Evolutionary conservation across 1,140 invertebrate genomes (phyloP), one percentile per base, ranked within the genome.

Genomic region (Rhagoletis pomonella): DNA sequence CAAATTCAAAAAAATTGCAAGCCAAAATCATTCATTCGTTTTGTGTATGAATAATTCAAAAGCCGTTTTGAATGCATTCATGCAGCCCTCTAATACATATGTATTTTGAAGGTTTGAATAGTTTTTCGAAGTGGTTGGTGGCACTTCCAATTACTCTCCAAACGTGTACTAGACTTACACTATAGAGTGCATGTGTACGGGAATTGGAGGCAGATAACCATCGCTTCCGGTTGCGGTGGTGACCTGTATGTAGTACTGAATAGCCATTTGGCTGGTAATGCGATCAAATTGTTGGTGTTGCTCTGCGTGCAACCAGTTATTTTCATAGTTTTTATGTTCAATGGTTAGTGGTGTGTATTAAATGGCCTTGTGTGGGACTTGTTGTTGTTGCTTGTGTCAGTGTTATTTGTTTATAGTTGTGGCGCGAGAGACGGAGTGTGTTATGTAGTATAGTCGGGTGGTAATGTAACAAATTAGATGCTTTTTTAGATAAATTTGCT

Each of bases 321-420:
- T 81, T 81, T 81, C 47, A 6, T 55, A 81, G 50, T n/a, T 55
- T 55, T 81, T 50, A 81, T 47, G 73, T 81, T 10, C 73, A 17
- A n/a, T 50, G n/a, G 85, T 65, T 86, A 86, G 85, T 86, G 58
- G 85, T 67, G 85, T 86, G 85, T 67, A 55, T 65, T 39, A 86
- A 86, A 86, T 86, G 59, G 85, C 5, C 29, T 67, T 42, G n/a
- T 4, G 29, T 42, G n/a, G 29, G 42, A 86, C 85, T 44, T 86
- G 29, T 86, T 65, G 19, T 85, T 73, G 19, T 73, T 44, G 14
- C 14, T 47, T 81, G 17, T 81, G 50, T 55, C 47, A 42, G 14
- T n/a, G 19, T 81, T 19, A 29, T 29, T 29, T 42, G 10, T 73
- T 42, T 73, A 14, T 42, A 42, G 42, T 17, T 42, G 14, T 42